These are phyloP conservation scores for Ptilodon capucinus DNA, from an alignment of 2,888 invertebrate species.

Conservation along the genomic window DNA sequence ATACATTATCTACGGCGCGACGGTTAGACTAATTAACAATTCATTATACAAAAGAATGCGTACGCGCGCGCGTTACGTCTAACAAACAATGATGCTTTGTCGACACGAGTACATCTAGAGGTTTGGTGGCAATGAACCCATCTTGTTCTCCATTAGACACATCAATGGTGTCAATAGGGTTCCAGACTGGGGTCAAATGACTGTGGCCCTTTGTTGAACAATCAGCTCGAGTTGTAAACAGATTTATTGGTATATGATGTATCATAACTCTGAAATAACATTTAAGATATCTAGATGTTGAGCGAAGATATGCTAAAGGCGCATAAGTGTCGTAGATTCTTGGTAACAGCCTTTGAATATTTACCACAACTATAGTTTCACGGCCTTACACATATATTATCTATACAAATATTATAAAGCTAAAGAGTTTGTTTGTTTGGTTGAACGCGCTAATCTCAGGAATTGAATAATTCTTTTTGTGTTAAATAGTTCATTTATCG, in stretches of 20 bases:
- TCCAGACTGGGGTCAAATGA: conserved; percentile 49
- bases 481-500: no score
- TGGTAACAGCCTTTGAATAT: no score
- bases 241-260: conserved; percentile 3
- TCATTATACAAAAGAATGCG: conserved; percentile 51
- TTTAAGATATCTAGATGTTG: no score
- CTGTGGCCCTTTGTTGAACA: conserved; percentile 42
- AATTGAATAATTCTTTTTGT: no score
- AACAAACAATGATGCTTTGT: conserved; percentile 42
- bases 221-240: conserved; percentile 18
- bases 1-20: conserved; percentile 36
- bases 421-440: no score
- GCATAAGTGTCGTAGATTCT: no score
- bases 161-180: conserved; percentile 55
- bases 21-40: conserved; percentile 46
- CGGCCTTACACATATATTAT: no score
- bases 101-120: conserved; percentile 32
- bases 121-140: conserved; percentile 55
- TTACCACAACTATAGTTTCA: no score
- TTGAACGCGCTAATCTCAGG: no score
- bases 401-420: no score
- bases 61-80: conserved; percentile 42
- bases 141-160: conserved; percentile 36
- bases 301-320: no score
- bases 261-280: no score